phyloP scores from a whole-genome alignment of 2,113 vertebrate species.

The Notothenia rossii region DNA sequence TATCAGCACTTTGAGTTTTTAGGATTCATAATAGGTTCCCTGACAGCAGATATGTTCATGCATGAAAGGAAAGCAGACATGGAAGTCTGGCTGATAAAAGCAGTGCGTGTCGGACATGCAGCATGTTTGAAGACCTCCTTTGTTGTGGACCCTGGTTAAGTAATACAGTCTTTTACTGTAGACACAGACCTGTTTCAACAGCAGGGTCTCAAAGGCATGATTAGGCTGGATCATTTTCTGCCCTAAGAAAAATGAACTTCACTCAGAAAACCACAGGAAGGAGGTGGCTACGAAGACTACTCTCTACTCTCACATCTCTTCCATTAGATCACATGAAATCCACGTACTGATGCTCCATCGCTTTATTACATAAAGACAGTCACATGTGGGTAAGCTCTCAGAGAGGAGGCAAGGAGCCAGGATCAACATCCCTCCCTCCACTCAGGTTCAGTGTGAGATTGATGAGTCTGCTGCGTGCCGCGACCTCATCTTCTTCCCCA shows the following conservation, averaged over 20 bases:
- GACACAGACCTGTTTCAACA: constrained; percentile 24
- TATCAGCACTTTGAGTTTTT: background rate
- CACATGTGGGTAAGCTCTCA: constrained; percentile 53
- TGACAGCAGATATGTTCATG: constrained; percentile 38
- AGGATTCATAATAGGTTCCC: constrained; percentile 25
- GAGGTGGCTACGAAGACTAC: background rate
- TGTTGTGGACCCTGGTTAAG: constrained; percentile 44
- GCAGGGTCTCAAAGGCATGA: constrained; percentile 40
- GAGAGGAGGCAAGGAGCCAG: constrained; percentile 47
- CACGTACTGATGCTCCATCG: constrained; percentile 30
- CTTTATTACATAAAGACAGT: constrained; percentile 28
- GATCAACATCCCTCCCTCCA: constrained; percentile 64
- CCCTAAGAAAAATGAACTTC: constrained; percentile 31
- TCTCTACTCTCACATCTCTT: background rate
- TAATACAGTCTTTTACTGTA: constrained; percentile 21
- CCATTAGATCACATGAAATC: constrained; percentile 33
- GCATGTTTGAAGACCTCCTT: constrained; percentile 49
- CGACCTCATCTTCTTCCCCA: constrained; percentile 44
- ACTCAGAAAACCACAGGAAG: too few species aligned
- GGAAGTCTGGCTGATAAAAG: constrained; percentile 53
- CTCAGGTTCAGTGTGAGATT: constrained; percentile 40
- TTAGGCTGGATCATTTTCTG: constrained; percentile 31
- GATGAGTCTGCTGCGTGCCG: constrained; percentile 59
- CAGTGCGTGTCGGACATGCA: constrained; percentile 29
- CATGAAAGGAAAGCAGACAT: constrained; percentile 50